Percentiles rank a stretch among this genome's conserved stretches.
Evolutionary conservation across 2,797 vertebrate genomes (phyloP).

Genomic region (Macropus fuliginosus): DNA sequence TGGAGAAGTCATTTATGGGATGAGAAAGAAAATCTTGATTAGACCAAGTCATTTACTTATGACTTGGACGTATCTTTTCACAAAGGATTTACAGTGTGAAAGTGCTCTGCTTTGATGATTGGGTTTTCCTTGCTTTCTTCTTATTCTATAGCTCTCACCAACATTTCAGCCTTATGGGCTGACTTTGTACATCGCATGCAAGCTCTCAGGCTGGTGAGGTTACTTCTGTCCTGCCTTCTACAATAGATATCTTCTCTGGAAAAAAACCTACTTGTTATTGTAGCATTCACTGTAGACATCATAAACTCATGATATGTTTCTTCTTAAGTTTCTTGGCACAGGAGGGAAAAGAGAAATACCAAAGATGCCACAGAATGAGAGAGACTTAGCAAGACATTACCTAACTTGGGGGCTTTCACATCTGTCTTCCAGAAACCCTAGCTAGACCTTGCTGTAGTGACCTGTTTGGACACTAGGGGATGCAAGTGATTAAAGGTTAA

Average conservation of each 20-base stretch:
- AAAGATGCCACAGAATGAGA: background rate
- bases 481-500: slow-evolving; percentile 80
- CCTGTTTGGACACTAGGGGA: slow-evolving; percentile 72
- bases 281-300: background rate
- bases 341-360: background rate
- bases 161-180: background rate
- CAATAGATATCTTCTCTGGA: background rate
- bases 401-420: background rate
- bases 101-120: background rate
- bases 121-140: background rate
- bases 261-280: background rate
- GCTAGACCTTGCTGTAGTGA: slow-evolving; percentile 50
- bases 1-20: background rate
- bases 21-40: background rate
- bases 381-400: background rate
- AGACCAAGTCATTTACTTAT: background rate
- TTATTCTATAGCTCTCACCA: background rate
- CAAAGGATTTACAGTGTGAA: background rate
- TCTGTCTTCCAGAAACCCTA: background rate
- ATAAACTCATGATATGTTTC: background rate
- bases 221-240: background rate
- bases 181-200: background rate
- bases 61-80: background rate
- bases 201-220: background rate
- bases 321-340: background rate